Evolutionary conservation across 2,888 invertebrate species (phyloP).

Genomic region (Dolomedes plantarius): DNA sequence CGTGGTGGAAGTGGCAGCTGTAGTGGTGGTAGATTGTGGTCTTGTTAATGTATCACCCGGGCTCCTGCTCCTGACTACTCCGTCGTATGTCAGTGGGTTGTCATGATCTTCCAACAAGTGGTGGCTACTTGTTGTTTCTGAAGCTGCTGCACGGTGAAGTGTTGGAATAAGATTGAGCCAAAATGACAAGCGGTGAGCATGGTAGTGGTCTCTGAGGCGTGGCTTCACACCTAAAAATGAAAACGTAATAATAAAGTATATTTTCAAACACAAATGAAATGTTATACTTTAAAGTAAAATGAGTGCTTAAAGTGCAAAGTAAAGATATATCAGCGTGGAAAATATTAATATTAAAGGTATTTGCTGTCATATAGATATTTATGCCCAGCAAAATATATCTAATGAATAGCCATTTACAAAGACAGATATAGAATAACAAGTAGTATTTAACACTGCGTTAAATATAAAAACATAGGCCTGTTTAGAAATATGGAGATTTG

Average conservation of each 20-base stretch:
- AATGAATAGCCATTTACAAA: no score
- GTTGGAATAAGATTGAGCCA: constrained; percentile 97
- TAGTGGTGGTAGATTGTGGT: constrained; percentile 17
- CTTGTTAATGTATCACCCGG: constrained; percentile 36
- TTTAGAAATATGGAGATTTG: no score
- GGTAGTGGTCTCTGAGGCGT: constrained; percentile 93
- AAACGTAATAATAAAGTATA: no score
- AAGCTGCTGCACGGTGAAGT: constrained; percentile 78
- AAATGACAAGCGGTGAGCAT: constrained; percentile 95
- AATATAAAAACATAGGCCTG: no score
- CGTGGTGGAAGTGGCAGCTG: neutral
- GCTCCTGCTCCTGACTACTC: constrained; percentile 82
- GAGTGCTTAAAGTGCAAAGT: no score
- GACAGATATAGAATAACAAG: no score
- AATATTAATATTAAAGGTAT: no score
- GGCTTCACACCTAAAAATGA: constrained; percentile 88
- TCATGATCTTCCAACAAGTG: constrained; percentile 89
- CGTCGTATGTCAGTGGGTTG: constrained; percentile 91
- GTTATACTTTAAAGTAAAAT: no score
- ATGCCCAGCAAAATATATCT: no score
- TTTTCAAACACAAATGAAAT: neutral
- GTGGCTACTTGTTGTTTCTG: constrained; percentile 78
- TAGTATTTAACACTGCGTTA: no score
- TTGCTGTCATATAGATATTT: no score
- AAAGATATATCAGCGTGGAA: no score